Conservation (phyloP, 2,888 invertebrate species). For the Drosophila ochracea region DNA sequence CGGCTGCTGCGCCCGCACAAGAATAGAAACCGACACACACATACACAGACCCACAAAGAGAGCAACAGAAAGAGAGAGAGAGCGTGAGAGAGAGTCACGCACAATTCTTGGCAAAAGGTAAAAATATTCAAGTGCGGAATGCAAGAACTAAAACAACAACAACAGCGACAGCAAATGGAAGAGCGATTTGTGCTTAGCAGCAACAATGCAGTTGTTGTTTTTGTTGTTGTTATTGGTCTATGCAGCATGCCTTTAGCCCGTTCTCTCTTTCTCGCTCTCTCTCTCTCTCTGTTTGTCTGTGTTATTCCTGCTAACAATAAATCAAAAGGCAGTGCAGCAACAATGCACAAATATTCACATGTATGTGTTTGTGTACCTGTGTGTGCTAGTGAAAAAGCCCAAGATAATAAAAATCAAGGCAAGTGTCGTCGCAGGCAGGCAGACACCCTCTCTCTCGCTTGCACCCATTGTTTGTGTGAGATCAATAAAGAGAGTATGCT, state of each 20-base stretch:
- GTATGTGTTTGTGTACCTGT: slow-evolving; percentile 14
- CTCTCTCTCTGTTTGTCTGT: slow-evolving; percentile 7
- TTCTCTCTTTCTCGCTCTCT: slow-evolving; percentile 23
- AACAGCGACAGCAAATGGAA: slow-evolving; percentile 3
- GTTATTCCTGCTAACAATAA: slow-evolving; percentile 72
- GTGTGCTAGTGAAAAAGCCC: slow-evolving; percentile 48
- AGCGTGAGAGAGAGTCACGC: slow-evolving; percentile 44
- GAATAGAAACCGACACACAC: slow-evolving; percentile 68
- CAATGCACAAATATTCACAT: slow-evolving; percentile 43
- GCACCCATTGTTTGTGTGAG: background rate
- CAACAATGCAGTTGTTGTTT: slow-evolving; percentile 35
- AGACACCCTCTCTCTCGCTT: slow-evolving; percentile 21
- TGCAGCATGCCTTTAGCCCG: slow-evolving; percentile 35
- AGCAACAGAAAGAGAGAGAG: background rate
- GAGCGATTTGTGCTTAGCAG: slow-evolving; percentile 11
- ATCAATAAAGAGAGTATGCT: background rate
- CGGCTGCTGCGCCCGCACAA: slow-evolving; percentile 63
- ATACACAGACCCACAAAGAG: slow-evolving; percentile 4
- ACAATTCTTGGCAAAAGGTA: slow-evolving; percentile 63
- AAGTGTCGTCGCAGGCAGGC: slow-evolving; percentile 66
- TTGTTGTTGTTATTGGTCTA: slow-evolving; percentile 30
- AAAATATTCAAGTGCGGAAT: slow-evolving; percentile 48
- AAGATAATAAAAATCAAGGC: slow-evolving; percentile 79
- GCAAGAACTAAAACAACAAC: slow-evolving; percentile 35
- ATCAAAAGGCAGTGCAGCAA: slow-evolving; percentile 68